Percentiles rank a stretch among this genome's conserved stretches.
phyloP scores from a whole-genome alignment of 2,797 vertebrate species.

The Acanthopagrus latus region DNA sequence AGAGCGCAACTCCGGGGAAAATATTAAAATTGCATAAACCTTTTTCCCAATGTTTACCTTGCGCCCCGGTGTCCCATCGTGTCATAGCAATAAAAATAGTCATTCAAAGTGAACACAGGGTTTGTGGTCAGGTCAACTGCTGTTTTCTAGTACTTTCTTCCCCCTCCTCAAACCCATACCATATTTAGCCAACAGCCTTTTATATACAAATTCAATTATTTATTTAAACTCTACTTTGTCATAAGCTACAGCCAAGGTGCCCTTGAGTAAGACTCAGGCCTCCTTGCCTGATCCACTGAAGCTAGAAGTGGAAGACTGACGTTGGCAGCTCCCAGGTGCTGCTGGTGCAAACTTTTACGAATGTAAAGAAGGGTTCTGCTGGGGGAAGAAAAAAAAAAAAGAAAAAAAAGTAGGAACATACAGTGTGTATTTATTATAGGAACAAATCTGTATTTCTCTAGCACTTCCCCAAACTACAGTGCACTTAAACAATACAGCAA shows the following conservation, averaged over 20 bases:
- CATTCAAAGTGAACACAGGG: slow-evolving; percentile 18
- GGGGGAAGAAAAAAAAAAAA: no score
- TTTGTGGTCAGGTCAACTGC: slow-evolving; percentile 30
- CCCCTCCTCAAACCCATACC: slow-evolving; percentile 1
- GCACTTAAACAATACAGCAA: not conserved
- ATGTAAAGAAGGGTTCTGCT: slow-evolving; percentile 9
- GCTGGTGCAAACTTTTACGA: slow-evolving; percentile 3
- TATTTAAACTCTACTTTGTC: not conserved
- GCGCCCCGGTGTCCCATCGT: slow-evolving; percentile 36
- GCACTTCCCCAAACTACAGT: not conserved
- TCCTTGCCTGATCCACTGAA: slow-evolving; percentile 24
- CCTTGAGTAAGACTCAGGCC: slow-evolving; percentile 43
- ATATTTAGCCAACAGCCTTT: not conserved
- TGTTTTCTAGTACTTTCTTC: slow-evolving; percentile 26
- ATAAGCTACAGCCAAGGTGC: not conserved
- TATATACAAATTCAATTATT: slow-evolving; percentile 26
- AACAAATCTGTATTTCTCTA: not conserved
- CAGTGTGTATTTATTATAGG: not conserved
- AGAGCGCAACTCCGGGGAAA: not conserved
- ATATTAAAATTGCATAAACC: slow-evolving; percentile 66
- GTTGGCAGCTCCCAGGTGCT: slow-evolving; percentile 25
- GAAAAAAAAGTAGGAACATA: not conserved
- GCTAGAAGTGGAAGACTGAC: slow-evolving; percentile 26
- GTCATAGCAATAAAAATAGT: slow-evolving; percentile 54
- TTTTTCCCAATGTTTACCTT: slow-evolving; percentile 53